Evolutionary conservation across 2,113 vertebrate species (phyloP).

Genomic region (Crotophaga sulcirostris): DNA sequence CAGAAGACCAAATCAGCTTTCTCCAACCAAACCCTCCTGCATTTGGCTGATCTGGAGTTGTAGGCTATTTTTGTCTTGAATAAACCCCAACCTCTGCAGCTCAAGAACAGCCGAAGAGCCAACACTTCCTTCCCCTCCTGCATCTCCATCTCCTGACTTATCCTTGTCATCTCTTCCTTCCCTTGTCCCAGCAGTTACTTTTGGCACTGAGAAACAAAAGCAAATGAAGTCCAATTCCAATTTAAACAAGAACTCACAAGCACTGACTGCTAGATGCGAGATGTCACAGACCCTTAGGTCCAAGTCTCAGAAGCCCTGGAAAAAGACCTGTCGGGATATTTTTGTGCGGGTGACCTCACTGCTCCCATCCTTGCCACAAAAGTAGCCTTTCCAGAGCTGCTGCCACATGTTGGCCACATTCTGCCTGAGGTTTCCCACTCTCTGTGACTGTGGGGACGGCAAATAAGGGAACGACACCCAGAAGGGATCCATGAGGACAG

Average conservation of each 20-base stretch:
- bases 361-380: not conserved
- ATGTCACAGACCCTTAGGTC: too few relatives aligned
- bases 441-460: not conserved
- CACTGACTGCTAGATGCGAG: not conserved
- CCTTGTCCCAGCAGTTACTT: not conserved
- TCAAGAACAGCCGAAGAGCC: accelerated
- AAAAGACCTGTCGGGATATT: not conserved
- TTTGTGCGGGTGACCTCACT: not conserved
- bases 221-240: not conserved
- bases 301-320: not conserved
- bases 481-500: not conserved
- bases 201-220: not conserved
- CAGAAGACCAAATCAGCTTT: not conserved
- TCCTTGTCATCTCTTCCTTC: not conserved
- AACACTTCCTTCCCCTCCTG: not conserved
- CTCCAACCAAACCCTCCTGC: not conserved
- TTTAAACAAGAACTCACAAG: not conserved
- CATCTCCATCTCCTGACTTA: not conserved
- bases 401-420: accelerated
- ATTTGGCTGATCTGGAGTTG: not conserved
- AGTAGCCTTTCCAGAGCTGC: not conserved
- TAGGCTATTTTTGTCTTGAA: not conserved
- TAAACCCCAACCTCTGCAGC: not conserved
- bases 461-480: not conserved
- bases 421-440: not conserved